phyloP scores from a whole-genome alignment of 2,888 invertebrate species.

The Allygus modestus region DNA sequence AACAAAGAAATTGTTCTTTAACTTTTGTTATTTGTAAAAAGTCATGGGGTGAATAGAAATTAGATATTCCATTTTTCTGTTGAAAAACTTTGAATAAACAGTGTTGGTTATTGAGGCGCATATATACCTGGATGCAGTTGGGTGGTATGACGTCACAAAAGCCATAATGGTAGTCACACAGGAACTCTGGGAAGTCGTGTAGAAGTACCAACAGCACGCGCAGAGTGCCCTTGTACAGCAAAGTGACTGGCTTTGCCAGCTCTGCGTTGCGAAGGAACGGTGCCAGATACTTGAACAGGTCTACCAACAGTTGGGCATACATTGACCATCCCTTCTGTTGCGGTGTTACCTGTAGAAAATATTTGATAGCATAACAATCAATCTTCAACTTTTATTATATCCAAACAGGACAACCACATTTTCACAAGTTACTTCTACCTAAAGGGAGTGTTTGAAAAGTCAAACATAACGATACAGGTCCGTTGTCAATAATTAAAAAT shows the following conservation, averaged over 20 bases:
- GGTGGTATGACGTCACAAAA: conserved; percentile 99
- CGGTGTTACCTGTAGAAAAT: conserved; percentile 32
- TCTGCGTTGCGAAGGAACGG: conserved; percentile 99
- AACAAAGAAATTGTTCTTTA: too few relatives aligned
- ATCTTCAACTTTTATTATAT: too few relatives aligned
- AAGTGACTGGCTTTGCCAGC: conserved; percentile 94
- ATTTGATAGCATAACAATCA: conserved; percentile 74
- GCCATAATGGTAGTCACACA: conserved; percentile 99
- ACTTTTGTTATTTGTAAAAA: too few relatives aligned
- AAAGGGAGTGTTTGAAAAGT: too few relatives aligned
- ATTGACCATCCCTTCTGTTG: conserved; percentile 86
- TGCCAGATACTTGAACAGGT: conserved; percentile 97
- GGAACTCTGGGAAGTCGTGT: conserved; percentile 99
- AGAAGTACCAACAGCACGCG: conserved; percentile 95
- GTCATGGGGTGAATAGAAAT: too few relatives aligned
- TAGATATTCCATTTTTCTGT: too few relatives aligned
- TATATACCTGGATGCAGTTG: conserved; percentile 91
- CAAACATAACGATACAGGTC: too few relatives aligned
- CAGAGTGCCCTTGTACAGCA: conserved; percentile 96
- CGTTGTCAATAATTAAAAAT: too few relatives aligned
- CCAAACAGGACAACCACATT: too few relatives aligned
- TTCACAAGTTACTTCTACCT: too few relatives aligned
- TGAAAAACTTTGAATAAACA: too few relatives aligned
- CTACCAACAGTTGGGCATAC: conserved; percentile 97
- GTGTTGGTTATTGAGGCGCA: too few relatives aligned